A percentile compares a stretch with the other conserved stretches of the same genome.
Evolutionary conservation across 1,140 invertebrate species (phyloP).

Genomic region (Drosophila ercepeae): DNA sequence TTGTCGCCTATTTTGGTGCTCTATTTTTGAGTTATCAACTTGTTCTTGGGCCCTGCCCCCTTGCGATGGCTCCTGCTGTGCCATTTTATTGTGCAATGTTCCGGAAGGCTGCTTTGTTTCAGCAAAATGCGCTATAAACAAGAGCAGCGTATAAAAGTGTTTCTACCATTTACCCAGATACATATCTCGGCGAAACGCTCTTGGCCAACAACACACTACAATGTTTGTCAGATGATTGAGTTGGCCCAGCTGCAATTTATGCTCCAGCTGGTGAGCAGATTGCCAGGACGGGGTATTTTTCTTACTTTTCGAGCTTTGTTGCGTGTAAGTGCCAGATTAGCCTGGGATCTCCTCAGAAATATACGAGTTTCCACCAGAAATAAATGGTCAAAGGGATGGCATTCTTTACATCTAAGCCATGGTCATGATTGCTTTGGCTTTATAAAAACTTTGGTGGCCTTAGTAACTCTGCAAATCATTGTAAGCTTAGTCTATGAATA

Average conservation of each 20-base stretch:
- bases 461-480: neutral
- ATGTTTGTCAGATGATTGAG: conserved; percentile 71
- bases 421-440: neutral
- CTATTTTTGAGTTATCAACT: conserved; percentile 73
- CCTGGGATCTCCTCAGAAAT: conserved; percentile 9
- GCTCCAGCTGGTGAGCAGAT: conserved; percentile 10
- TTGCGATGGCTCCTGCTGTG: conserved; percentile 32
- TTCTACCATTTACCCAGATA: conserved; percentile 49
- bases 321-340: conserved; percentile 34
- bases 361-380: conserved; percentile 10
- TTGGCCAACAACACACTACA: conserved; percentile 49
- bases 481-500: neutral
- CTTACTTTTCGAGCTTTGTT: conserved; percentile 33
- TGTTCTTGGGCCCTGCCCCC: conserved; percentile 28
- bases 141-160: conserved; percentile 49
- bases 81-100: conserved; percentile 77
- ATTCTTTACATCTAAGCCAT: neutral
- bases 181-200: conserved; percentile 28
- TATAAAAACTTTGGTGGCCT: neutral
- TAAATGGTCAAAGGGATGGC: conserved; percentile 14
- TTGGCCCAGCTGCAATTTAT: conserved; percentile 50
- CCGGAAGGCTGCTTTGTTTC: conserved; percentile 78
- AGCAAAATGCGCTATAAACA: conserved; percentile 77
- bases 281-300: conserved; percentile 13
- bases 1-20: conserved; percentile 74